These are phyloP conservation scores for Dipodomys merriami DNA, from an alignment of 2,113 vertebrate genomes.

Conservation along the genomic window DNA sequence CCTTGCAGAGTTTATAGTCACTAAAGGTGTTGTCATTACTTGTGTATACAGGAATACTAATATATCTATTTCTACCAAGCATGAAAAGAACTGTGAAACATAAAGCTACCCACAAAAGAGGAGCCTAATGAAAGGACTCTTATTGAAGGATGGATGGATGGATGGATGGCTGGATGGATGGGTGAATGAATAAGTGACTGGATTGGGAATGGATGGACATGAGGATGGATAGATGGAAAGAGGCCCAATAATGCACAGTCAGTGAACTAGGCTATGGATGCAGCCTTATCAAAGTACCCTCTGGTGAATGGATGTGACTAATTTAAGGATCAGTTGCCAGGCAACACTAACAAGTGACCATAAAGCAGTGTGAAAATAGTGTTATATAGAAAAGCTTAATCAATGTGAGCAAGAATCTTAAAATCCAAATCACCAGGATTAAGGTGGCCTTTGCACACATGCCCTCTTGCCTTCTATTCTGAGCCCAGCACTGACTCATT, in stretches of 20 bases:
- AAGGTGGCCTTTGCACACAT: background rate
- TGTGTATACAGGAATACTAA: background rate
- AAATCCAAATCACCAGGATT: background rate
- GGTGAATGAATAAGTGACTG: background rate
- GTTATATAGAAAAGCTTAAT: constrained; percentile 47
- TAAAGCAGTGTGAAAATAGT: constrained; percentile 12
- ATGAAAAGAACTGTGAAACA: background rate
- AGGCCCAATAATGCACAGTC: background rate
- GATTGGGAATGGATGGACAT: background rate
- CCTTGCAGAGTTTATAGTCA: background rate
- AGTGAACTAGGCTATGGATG: background rate
- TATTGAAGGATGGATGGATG: background rate
- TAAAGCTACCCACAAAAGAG: background rate
- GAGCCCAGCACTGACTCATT: constrained; percentile 67
- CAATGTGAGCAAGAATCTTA: constrained; percentile 29
- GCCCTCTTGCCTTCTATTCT: constrained; percentile 66
- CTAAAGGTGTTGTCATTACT: background rate
- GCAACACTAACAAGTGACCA: constrained; percentile 50
- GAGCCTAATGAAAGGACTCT: background rate
- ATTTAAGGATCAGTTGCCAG: background rate
- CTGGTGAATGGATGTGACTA: background rate
- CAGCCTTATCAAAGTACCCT: background rate
- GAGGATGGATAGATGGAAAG: background rate
- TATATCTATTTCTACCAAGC: background rate
- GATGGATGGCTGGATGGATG: too few species aligned